phyloP scores from a whole-genome alignment of 1,140 invertebrate species.

The Planococcus citri region DNA sequence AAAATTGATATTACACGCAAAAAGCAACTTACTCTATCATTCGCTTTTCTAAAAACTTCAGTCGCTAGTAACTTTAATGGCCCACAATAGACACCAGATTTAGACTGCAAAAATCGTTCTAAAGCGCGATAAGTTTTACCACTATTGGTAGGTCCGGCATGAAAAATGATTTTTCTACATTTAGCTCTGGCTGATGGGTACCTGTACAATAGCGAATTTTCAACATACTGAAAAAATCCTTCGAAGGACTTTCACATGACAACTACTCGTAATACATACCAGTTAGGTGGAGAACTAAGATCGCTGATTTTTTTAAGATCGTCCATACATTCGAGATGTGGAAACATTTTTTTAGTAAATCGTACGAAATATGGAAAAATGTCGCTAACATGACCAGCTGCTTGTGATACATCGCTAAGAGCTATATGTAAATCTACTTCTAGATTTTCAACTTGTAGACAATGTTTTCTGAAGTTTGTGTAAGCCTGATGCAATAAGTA shows the following conservation, averaged over 20 bases:
- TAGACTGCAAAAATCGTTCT: conserved; percentile 69
- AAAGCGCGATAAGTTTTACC: conserved; percentile 98
- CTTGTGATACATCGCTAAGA: conserved; percentile 80
- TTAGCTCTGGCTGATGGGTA: conserved; percentile 79
- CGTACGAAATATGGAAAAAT: conserved; percentile 89
- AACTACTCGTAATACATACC: conserved; percentile 48
- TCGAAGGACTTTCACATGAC: too few relatives aligned
- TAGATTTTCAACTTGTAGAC: conserved; percentile 66
- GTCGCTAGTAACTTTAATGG: conserved; percentile 88
- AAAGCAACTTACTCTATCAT: conserved; percentile 51
- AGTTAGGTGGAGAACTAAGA: conserved; percentile 78
- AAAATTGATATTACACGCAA: conserved; percentile 10
- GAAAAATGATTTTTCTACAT: conserved; percentile 88
- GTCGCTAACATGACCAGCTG: conserved; percentile 70
- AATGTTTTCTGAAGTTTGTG: conserved; percentile 77
- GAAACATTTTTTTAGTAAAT: conserved; percentile 85
- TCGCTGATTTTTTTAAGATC: conserved; percentile 95
- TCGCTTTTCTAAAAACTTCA: conserved; percentile 89
- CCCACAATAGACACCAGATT: conserved; percentile 96
- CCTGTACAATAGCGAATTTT: conserved; percentile 47
- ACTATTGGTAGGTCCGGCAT: conserved; percentile 97
- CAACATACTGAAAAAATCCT: too few relatives aligned
- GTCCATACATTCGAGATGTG: conserved; percentile 94
- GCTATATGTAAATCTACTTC: conserved; percentile 86
- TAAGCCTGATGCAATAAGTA: conserved; percentile 77